A percentile compares a stretch with the other conserved stretches of the same genome.
phyloP scores from a whole-genome alignment of 2,113 vertebrate species.

The Tupaia tana region DNA sequence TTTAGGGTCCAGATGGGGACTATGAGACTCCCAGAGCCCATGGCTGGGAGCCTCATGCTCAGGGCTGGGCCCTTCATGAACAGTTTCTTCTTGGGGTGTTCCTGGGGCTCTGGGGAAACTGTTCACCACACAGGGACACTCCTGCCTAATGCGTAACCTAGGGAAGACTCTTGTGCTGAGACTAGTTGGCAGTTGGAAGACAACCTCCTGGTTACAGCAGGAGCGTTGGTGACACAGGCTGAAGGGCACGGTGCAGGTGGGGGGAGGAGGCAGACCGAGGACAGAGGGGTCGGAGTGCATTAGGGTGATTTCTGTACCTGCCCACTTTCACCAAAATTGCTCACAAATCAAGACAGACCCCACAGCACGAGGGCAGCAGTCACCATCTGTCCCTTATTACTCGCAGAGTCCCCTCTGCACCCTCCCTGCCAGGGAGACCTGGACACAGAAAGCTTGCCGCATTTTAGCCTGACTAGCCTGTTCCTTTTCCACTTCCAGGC shows the following conservation, averaged over 20 bases:
- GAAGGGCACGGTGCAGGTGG: neutral
- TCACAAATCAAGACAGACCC: neutral
- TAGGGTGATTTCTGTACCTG: neutral
- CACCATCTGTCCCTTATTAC: neutral
- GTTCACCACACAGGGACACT: neutral
- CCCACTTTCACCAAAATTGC: neutral
- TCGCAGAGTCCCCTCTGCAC: neutral
- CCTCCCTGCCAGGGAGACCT: neutral
- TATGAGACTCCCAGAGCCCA: neutral
- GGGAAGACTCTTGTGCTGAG: neutral
- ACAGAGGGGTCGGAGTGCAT: neutral
- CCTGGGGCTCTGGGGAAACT: neutral
- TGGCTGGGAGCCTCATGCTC: neutral
- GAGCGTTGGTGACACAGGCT: neutral
- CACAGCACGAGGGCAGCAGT: rapidly evolving
- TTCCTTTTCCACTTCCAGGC: neutral
- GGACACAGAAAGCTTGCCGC: neutral
- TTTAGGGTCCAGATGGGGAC: neutral
- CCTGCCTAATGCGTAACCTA: neutral
- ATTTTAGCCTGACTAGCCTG: neutral
- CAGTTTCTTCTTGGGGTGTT: neutral
- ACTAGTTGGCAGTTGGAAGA: neutral
- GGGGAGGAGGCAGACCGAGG: neutral
- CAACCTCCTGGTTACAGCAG: neutral
- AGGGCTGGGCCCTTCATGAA: neutral